These are phyloP conservation scores for Thecocarcelia acutangulata DNA, from an alignment of 2,888 invertebrate species.

Conservation along the genomic window DNA sequence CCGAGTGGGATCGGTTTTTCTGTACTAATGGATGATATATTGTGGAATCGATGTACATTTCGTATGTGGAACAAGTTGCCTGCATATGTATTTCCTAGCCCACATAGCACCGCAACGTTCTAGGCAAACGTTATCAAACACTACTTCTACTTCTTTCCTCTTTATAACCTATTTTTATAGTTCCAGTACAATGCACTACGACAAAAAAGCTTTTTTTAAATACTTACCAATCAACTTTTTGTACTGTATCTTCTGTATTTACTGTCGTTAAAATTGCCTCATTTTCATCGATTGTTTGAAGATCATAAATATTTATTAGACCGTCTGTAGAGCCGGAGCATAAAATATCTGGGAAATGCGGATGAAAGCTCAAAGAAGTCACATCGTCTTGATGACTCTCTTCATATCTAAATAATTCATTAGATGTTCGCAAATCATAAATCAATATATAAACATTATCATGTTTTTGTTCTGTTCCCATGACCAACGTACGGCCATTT, in stretches of 20 bases:
- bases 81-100: too few relatives aligned
- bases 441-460: slow-evolving; percentile 89
- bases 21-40: too few relatives aligned
- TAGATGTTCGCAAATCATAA: slow-evolving; percentile 87
- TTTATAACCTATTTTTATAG: too few relatives aligned
- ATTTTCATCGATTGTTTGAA: slow-evolving; percentile 87
- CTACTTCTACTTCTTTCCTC: too few relatives aligned
- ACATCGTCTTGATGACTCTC: slow-evolving; percentile 91
- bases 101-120: too few relatives aligned
- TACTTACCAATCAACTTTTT: slow-evolving; percentile 83
- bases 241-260: slow-evolving; percentile 90
- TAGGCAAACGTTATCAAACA: too few relatives aligned
- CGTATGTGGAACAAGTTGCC: too few relatives aligned
- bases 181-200: too few relatives aligned
- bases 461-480: slow-evolving; percentile 87
- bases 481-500: slow-evolving; percentile 87
- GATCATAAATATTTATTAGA: slow-evolving; percentile 91
- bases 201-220: too few relatives aligned
- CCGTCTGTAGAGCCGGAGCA: slow-evolving; percentile 92
- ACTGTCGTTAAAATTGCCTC: slow-evolving; percentile 89
- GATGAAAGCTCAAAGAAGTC: slow-evolving; percentile 89
- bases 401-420: slow-evolving; percentile 89
- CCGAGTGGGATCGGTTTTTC: too few relatives aligned
- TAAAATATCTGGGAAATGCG: slow-evolving; percentile 85
- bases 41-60: too few relatives aligned